Conservation (phyloP, 2,113 vertebrate genomes). For the Manacus vitellinus region DNA sequence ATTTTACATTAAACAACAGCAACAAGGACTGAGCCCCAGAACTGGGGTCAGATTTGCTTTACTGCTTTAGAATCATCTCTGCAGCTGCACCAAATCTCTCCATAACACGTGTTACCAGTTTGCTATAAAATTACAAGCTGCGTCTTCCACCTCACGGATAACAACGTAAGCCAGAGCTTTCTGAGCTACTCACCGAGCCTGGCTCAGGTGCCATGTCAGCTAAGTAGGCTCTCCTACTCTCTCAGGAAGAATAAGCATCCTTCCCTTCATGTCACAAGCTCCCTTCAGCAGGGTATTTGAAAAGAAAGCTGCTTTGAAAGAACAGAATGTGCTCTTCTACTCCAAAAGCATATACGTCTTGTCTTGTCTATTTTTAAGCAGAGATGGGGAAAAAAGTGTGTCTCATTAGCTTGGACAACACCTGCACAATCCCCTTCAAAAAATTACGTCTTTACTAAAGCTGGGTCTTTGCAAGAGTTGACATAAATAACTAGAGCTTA, state of each 20-base stretch:
- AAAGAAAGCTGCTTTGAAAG: background rate
- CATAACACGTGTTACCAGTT: rapidly evolving
- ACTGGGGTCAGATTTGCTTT: background rate
- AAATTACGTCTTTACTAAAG: background rate
- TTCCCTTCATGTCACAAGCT: background rate
- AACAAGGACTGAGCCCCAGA: background rate
- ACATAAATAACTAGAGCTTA: background rate
- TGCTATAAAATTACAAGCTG: background rate
- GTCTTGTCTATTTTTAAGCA: background rate
- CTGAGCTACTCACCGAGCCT: background rate
- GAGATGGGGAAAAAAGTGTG: background rate
- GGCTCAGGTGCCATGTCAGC: background rate
- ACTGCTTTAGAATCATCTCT: background rate
- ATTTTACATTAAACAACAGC: background rate
- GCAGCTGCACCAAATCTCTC: background rate
- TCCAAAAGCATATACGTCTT: background rate
- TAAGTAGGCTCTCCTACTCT: background rate
- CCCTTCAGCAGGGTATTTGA: background rate
- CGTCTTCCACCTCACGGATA: background rate
- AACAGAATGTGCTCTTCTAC: background rate
- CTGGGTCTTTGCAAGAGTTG: background rate
- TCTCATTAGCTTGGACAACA: background rate
- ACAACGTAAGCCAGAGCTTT: background rate
- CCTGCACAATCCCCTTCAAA: background rate
- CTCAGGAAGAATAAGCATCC: background rate